phyloP scores from a whole-genome alignment of 2,888 invertebrate genomes.

The Petrolisthes cinctipes region DNA sequence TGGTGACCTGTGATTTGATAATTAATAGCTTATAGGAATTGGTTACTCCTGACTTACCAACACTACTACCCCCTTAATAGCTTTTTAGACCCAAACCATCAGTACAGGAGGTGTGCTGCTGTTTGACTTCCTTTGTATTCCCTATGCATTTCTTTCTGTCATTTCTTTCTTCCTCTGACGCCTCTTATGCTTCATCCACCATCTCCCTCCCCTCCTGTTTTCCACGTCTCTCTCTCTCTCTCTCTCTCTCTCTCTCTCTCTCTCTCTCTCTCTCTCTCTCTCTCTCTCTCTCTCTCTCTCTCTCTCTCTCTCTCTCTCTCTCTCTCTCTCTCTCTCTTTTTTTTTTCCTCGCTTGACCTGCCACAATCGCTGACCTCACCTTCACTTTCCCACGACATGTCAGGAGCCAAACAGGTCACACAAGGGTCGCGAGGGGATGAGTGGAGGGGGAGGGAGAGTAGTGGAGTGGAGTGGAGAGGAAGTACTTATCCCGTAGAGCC shows the following conservation, averaged over 20 bases:
- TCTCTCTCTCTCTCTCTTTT: neutral
- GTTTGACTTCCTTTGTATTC: neutral
- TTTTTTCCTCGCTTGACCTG: neutral
- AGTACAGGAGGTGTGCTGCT: neutral
- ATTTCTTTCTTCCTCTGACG: neutral
- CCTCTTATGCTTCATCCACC: neutral
- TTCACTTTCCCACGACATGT: slow-evolving; percentile 11
- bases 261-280: neutral
- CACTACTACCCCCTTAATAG: no score
- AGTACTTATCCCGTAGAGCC: slow-evolving; percentile 5
- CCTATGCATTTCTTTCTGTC: neutral
- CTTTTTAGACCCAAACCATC: no score
- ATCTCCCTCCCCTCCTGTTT: slow-evolving; percentile 5
- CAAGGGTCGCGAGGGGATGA: neutral
- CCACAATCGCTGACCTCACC: neutral
- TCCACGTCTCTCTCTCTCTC: neutral
- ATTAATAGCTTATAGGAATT: no score
- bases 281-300: neutral
- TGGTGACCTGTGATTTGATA: no score
- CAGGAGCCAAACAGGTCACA: neutral
- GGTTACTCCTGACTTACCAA: no score
- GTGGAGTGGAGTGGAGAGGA: slow-evolving; percentile 5
- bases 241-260: neutral
- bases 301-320: neutral
- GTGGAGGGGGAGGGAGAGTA: neutral